phyloP scores from a whole-genome alignment of 2,888 invertebrate genomes.

The Melinaea marsaeus region DNA sequence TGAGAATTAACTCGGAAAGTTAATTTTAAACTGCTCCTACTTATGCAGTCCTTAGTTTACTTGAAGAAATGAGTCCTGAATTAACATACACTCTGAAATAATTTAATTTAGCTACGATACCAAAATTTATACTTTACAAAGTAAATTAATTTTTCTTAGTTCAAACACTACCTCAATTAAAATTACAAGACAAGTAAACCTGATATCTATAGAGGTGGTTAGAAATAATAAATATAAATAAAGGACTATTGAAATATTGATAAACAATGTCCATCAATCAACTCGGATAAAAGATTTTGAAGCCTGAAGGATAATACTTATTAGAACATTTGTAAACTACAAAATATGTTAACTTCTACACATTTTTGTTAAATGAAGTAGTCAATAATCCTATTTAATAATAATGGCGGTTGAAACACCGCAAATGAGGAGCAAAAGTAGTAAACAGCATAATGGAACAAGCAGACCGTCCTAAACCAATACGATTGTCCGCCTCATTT shows the following conservation, averaged over 20 bases:
- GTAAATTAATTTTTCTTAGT: background rate
- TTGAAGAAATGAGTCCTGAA: constrained; percentile 22
- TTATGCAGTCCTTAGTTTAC: constrained; percentile 1
- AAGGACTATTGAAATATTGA: too few species aligned
- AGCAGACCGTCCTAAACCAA: constrained; percentile 29
- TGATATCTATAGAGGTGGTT: background rate
- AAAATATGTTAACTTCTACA: too few species aligned
- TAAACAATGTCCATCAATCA: too few species aligned
- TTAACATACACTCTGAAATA: constrained; percentile 14
- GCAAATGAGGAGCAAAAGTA: constrained; percentile 24
- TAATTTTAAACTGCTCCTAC: constrained; percentile 42
- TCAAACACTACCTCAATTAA: background rate
- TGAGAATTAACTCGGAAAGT: constrained; percentile 38
- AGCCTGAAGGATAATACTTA: too few species aligned
- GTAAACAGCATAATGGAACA: constrained; percentile 25
- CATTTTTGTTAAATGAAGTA: background rate
- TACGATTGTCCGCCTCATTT: constrained; percentile 25
- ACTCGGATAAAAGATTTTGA: too few species aligned
- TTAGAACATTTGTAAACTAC: too few species aligned
- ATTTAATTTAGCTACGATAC: background rate
- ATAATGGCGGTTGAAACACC: constrained; percentile 20
- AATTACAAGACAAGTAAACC: background rate
- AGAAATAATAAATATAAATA: too few species aligned
- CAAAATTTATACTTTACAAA: background rate
- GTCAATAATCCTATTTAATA: constrained; percentile 11